These are phyloP conservation scores for Lepus americanus DNA, from an alignment of 2,113 vertebrate species.

Conservation along the genomic window DNA sequence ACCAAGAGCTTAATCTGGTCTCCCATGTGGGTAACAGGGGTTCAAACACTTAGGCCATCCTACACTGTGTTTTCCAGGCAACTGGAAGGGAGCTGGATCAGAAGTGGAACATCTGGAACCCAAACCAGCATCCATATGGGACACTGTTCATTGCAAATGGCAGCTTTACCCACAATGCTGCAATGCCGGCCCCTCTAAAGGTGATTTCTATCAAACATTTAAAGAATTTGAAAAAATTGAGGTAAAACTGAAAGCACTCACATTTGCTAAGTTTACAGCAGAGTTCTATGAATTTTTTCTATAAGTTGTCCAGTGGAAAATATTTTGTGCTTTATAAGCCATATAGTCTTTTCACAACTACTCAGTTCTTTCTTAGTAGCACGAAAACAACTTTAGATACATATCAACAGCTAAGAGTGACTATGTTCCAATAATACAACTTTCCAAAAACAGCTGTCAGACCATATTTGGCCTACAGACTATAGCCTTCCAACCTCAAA, in stretches of 20 bases:
- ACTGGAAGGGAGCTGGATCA: no score
- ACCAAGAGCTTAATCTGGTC: no score
- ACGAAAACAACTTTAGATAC: background rate
- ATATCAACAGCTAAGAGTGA: background rate
- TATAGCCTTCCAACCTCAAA: background rate
- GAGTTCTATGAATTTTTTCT: background rate
- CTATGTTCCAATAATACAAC: background rate
- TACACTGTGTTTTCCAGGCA: no score
- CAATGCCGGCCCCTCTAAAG: no score
- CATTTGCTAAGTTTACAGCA: background rate
- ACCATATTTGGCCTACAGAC: background rate
- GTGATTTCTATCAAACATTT: background rate
- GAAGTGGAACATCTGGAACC: no score
- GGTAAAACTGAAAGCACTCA: conserved; percentile 20
- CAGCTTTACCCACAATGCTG: no score
- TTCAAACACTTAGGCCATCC: no score
- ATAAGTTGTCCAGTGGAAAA: background rate
- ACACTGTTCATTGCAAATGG: no score
- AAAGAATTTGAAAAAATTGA: background rate
- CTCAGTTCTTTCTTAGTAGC: background rate
- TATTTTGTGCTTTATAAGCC: background rate
- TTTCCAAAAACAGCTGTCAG: background rate
- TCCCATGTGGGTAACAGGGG: no score
- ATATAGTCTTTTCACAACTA: background rate
- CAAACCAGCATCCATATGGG: no score